Base-by-base conservation (phyloP, 2,113 vertebrate genomes). In the Eulacestoma nigropectus region DNA sequence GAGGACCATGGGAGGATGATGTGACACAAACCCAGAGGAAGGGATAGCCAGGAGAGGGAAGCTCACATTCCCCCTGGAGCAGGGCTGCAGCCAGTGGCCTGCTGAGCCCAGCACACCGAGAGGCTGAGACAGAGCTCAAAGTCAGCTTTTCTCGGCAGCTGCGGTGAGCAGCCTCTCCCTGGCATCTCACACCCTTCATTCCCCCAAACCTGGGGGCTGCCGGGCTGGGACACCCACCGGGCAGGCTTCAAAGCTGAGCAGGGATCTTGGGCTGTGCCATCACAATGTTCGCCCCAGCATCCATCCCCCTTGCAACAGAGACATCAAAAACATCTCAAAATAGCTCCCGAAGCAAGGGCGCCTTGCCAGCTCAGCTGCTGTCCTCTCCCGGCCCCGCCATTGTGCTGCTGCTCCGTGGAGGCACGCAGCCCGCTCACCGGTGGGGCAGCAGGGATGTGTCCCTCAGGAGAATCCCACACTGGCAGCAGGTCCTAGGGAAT, bases 261-360 rank as follows among this genome's bases (percentile, higher is more conserved):
- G n/a, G 68, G 73, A 84, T 29, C 62, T 95, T 5, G 2, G 87
- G 69, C 92, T 96, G 62, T 50, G 70, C 67, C 79, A 42, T 91
- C 94, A 81, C 5, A 7, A 79, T 1, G 37, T 27, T 88, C 29
- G 1, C 72, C 79, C 85, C 91, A 84, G 87, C 94, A 89, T 89
- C 85, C 91, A 88, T 92, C 89, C 89, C 42, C 76, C 76, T 83
- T 95, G 95, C 87, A 75, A 87, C 57, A 73, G 89, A 96, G 78
- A 93, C 91, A 95, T 95, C 92, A 96, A 83, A 97, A 95, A 59
- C 93, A 86, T 81, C 96, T 91, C 92, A 96, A 97, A 97, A 97
- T 96, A 96, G 84, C 95, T 95, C 82, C 62, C 4, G 1, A 80
- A 67, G 84, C 69, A 39, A 88, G 85, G 94, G 89, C 73, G 1